phyloP scores from a whole-genome alignment of 2,888 invertebrate genomes.

The Cybosia mesomella region DNA sequence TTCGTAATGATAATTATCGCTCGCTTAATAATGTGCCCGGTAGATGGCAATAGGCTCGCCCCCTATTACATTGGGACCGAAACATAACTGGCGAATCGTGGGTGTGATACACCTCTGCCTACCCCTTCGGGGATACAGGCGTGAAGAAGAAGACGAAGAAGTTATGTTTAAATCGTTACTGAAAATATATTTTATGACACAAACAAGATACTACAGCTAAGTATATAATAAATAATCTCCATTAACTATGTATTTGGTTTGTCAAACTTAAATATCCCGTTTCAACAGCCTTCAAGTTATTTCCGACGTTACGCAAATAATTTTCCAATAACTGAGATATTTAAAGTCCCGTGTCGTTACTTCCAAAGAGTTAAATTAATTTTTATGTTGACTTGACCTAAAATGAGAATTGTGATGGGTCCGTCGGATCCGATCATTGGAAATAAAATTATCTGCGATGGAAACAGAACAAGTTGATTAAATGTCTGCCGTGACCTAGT shows the following conservation, averaged over 20 bases:
- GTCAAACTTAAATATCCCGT: background rate
- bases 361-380: background rate
- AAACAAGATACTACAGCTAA: background rate
- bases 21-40: no score
- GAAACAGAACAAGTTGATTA: conserved; percentile 4
- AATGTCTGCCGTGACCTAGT: background rate
- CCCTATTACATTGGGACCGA: no score
- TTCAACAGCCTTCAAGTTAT: background rate
- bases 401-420: background rate
- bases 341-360: background rate
- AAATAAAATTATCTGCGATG: conserved; percentile 5
- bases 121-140: no score
- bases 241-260: background rate
- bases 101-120: no score
- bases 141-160: no score
- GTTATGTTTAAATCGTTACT: no score
- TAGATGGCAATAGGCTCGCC: no score
- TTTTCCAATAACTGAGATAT: background rate
- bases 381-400: conserved; percentile 6
- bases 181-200: no score
- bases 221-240: background rate
- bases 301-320: background rate
- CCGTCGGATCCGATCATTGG: background rate
- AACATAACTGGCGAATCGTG: no score
- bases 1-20: no score